These are phyloP conservation scores for Manis pentadactyla DNA, from an alignment of 2,797 vertebrate species.

Conservation along the genomic window DNA sequence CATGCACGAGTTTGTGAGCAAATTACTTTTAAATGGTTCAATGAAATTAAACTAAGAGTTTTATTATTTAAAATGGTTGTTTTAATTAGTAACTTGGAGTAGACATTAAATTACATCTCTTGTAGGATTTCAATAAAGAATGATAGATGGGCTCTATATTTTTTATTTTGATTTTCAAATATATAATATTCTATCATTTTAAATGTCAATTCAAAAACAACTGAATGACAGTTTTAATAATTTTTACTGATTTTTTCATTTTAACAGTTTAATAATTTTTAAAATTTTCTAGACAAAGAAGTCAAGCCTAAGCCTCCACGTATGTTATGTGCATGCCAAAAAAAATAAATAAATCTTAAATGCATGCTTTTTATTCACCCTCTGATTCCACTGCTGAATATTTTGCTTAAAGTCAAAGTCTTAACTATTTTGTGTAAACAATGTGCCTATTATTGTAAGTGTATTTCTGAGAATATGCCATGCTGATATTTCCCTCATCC, in stretches of 20 bases:
- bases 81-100: not conserved
- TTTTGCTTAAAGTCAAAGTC: not conserved
- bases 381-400: not conserved
- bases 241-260: not conserved
- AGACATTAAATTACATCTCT: not conserved
- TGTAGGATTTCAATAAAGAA: not conserved
- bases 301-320: conserved; percentile 65
- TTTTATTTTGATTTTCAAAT: conserved; percentile 25
- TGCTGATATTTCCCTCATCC: not conserved
- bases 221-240: not conserved
- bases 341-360: not conserved
- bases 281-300: conserved; percentile 70
- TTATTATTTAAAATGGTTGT: conserved; percentile 22
- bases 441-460: not conserved
- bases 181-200: not conserved
- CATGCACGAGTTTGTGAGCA: not conserved
- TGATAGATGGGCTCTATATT: not conserved
- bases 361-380: not conserved
- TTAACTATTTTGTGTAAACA: not conserved
- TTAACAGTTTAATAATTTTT: not conserved
- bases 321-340: conserved; percentile 45
- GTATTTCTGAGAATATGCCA: not conserved
- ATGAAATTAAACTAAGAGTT: not conserved
- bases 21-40: not conserved
- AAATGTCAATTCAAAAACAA: not conserved